Base-by-base conservation (phyloP, 2,888 invertebrate genomes). In the Rhogogaster chlorosoma region DNA sequence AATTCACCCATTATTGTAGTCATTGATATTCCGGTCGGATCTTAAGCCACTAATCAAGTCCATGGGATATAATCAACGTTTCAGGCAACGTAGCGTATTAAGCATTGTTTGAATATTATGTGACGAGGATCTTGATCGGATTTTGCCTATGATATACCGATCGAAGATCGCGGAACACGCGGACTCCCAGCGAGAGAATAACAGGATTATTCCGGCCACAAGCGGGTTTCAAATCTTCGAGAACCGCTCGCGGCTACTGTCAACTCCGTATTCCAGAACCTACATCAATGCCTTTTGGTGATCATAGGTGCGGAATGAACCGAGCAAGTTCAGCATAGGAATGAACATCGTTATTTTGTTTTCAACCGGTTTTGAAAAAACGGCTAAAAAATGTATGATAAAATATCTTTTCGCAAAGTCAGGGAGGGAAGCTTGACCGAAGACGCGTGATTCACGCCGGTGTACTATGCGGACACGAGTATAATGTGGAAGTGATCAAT, bases 1-100 rank as follows among this genome's bases (percentile, higher is more conserved):
- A n/a, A 22, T 45, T 45, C 4, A 3, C 45, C 12, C 15, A 45
- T 15, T 45, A 3, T 0, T 2, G 15, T 45, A 3, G 45, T 18
- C 15, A 80, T 80, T 61, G 26, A 61, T 61, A 80, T 80, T 61
- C 80, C 22, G 42, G 80, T 64, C 80, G 32, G 64, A 64, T 80
- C n/a, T 80, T n/a, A 61, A 29, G n/a, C 36, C 26, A 38, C 9
- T 38, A 18, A 73, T 73, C 42, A 42, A 73, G 71, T 42, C 42
- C 71, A n/a, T n/a, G 42, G 5, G 3, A n/a, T n/a, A 22, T 36
- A 42, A 73, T 73, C 18, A 80, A 61, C 29, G 38, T 80, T 80
- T 80, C 80, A 38, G 22, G 32, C 9, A 38, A 57, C 80, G 80
- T 80, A 80, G 18, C 61, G 18, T 22, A 80, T 80, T 80, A 80